Conservation (phyloP, 2,113 vertebrate genomes). For the Eudorcas thomsonii region DNA sequence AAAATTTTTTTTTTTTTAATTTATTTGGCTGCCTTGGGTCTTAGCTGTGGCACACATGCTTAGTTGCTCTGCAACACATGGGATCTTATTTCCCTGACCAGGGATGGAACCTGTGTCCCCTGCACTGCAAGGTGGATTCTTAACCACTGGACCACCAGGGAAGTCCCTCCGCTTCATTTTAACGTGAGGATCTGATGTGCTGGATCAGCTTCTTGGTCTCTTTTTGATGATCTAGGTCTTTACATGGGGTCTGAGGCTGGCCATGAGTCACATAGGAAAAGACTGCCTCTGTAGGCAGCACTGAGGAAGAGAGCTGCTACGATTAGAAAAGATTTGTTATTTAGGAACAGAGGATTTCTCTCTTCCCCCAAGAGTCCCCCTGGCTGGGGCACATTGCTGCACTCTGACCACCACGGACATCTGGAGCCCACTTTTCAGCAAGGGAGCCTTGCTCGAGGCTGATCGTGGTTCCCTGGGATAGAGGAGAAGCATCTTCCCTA, state of each 20-base stretch:
- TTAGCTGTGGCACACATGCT: neutral
- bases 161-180: neutral
- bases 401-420: rapidly evolving
- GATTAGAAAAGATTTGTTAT: neutral
- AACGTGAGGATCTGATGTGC: neutral
- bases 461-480: neutral
- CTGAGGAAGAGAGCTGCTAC: neutral
- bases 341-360: neutral
- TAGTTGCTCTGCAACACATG: neutral
- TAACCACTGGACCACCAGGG: neutral
- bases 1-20: rapidly evolving
- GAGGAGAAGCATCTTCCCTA: neutral
- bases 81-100: neutral
- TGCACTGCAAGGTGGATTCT: neutral
- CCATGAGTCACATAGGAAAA: neutral
- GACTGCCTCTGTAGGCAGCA: neutral
- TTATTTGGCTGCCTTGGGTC: neutral
- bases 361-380: neutral
- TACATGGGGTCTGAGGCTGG: neutral
- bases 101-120: neutral
- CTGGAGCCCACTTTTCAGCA: neutral
- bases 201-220: neutral
- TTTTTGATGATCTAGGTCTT: neutral
- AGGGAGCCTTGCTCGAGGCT: neutral
- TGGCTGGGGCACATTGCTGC: neutral